Evolutionary conservation across 2,797 vertebrate species (phyloP), one percentile per base, ranked within the genome.

Genomic region (Petrocephalus sullivani): DNA sequence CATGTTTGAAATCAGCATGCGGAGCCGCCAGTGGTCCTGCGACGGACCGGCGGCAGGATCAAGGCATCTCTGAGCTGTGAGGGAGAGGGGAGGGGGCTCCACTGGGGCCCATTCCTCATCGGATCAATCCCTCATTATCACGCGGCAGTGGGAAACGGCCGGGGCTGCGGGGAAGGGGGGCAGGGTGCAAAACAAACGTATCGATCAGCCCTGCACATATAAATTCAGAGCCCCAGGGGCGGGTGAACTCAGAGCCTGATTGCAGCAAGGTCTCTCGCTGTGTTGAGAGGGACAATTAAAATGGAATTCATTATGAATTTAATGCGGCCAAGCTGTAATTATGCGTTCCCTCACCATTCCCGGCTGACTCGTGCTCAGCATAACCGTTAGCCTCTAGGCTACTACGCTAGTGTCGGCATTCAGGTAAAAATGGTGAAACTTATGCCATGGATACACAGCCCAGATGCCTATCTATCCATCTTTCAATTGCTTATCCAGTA

Each of bases 281-380:
- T 16, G 33, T 57, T 57, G 61, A 75, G 56, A 53, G 21, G 53
- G 67, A 71, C 88, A 87, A 87, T 89, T 87, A 89, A 89, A 89
- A 89, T 21, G 4, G 41, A 53, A 87, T 89, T 81, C 71, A 89
- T 89, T 87, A 87, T 87, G 78, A 86, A 87, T 87, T 53, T 58
- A 14, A 46, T 33, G 16, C 37, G 86, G 37, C 14, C 4, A 4
- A 61, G 21, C 83, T 57, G 46, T 85, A 85, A 88, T 86, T 84
- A 88, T 53, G 37, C 51, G 4, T 67, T 51, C 51, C 5, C 64
- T 54, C 28, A 6, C 86, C 21, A 49, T 75, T 56, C 61, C 51
- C 49, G 56, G n/a, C 54, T 58, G 53, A 8, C 16, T n/a, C 7
- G 53, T 53, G 84, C 23, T 37, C 53, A 51, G 81, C 1, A 3